These are phyloP conservation scores for Corythornis vintsioides DNA, from an alignment of 2,113 vertebrate genomes.

Conservation along the genomic window DNA sequence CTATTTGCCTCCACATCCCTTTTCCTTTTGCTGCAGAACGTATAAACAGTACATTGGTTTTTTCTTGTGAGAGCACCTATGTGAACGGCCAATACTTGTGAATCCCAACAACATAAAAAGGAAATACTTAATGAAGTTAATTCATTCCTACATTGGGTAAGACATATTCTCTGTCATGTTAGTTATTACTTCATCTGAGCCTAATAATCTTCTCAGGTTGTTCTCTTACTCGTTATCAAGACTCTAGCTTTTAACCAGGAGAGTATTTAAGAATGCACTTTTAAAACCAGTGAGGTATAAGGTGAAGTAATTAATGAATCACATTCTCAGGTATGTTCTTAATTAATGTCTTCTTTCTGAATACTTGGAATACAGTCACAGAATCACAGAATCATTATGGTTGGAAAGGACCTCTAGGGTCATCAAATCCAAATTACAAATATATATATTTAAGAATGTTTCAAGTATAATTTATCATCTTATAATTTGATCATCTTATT, in stretches of 20 bases:
- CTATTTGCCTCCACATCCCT: background rate
- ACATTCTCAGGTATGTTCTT: conserved; percentile 12
- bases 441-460: too few species aligned
- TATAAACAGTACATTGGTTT: rapidly evolving
- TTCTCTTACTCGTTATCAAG: background rate
- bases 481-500: too few species aligned
- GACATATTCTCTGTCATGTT: background rate
- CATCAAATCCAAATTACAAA: too few species aligned
- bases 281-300: conserved; percentile 11
- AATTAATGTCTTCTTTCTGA: conserved; percentile 1
- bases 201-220: conserved; percentile 5
- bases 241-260: background rate
- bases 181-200: background rate
- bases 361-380: background rate
- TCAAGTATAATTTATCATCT: too few species aligned
- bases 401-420: too few species aligned
- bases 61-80: background rate
- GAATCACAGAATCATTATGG: too few species aligned
- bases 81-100: background rate
- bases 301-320: conserved; percentile 11
- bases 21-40: background rate
- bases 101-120: background rate
- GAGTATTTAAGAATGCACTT: conserved; percentile 11
- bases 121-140: background rate
- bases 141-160: background rate